Conservation (phyloP, 30 jellyfish, hydroid and myxozoan species). For the Aurelia aurita region DNA sequence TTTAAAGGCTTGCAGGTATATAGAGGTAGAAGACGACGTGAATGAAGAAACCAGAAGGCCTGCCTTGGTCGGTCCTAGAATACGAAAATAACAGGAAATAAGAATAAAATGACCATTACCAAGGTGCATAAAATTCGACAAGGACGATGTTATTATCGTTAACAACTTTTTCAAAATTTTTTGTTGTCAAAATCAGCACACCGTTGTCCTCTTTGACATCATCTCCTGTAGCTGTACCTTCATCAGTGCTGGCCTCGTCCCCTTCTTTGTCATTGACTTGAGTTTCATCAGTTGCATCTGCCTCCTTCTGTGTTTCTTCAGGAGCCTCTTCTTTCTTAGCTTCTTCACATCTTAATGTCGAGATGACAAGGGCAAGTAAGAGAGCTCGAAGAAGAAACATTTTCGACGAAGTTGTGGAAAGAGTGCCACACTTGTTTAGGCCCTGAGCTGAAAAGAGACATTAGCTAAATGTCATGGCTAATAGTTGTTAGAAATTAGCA, state of each 20-base stretch:
- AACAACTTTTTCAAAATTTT: slow-evolving; percentile 76
- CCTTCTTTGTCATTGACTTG: slow-evolving; percentile 6
- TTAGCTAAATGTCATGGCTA: too few relatives aligned
- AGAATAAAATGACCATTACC: slow-evolving; percentile 55
- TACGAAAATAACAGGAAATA: too few relatives aligned
- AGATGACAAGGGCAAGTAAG: slow-evolving; percentile 5
- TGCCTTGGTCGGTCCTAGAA: too few relatives aligned
- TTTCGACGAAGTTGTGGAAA: not conserved
- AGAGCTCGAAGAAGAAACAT: slow-evolving; percentile 13
- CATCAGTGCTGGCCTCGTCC: slow-evolving; percentile 6
- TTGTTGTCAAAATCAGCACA: slow-evolving; percentile 74
- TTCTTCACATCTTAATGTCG: slow-evolving; percentile 34
- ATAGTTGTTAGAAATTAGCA: too few relatives aligned
- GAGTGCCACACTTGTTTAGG: slow-evolving; percentile 21
- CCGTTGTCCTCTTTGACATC: slow-evolving; percentile 78
- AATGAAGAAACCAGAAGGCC: too few relatives aligned
- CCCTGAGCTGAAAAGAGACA: not conserved
- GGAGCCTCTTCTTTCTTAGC: not conserved
- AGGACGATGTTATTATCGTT: slow-evolving; percentile 68
- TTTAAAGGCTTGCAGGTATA: too few relatives aligned
- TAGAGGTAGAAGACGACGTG: too few relatives aligned
- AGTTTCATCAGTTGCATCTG: slow-evolving; percentile 13
- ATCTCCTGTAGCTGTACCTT: not conserved
- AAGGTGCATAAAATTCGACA: slow-evolving; percentile 90
- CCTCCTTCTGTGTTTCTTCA: slow-evolving; percentile 5